Conservation (phyloP, 2,113 vertebrate genomes). For the Megalops atlanticus region DNA sequence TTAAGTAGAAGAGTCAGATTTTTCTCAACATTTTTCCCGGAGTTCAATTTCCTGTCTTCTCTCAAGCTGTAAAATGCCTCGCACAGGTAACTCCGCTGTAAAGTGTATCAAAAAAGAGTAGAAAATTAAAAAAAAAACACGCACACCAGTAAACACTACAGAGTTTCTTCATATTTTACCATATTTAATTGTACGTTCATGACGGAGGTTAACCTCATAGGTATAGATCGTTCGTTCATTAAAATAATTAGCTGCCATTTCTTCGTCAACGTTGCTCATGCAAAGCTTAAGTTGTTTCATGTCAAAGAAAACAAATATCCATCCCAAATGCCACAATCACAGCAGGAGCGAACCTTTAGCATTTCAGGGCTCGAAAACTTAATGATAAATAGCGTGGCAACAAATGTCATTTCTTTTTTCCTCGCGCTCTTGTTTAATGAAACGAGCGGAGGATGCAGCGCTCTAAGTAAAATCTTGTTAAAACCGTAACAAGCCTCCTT, state of each 20-base stretch:
- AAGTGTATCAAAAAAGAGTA: neutral
- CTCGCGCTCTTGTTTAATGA: neutral
- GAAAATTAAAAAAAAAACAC: neutral
- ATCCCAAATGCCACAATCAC: conserved; percentile 50
- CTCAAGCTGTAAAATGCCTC: neutral
- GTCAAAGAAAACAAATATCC: conserved; percentile 48
- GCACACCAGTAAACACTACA: too few species aligned
- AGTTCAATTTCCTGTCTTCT: conserved; percentile 15
- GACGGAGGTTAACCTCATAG: neutral
- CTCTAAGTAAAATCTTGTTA: neutral
- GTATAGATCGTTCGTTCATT: conserved; percentile 33
- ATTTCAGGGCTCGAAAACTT: conserved; percentile 42
- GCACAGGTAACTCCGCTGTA: neutral
- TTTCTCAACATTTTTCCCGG: conserved; percentile 4
- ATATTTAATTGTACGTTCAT: neutral
- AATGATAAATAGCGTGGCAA: conserved; percentile 54
- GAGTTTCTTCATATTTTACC: too few species aligned
- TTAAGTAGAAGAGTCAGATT: conserved; percentile 42
- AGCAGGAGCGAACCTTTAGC: conserved; percentile 49
- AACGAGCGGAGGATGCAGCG: neutral
- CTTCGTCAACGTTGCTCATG: conserved; percentile 49
- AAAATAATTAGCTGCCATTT: conserved; percentile 53
- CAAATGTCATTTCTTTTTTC: conserved; percentile 19
- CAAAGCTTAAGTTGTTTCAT: conserved; percentile 53
- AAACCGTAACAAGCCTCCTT: neutral